phyloP scores from a whole-genome alignment of 2,797 vertebrate genomes.

The Pempheris klunzingeri region DNA sequence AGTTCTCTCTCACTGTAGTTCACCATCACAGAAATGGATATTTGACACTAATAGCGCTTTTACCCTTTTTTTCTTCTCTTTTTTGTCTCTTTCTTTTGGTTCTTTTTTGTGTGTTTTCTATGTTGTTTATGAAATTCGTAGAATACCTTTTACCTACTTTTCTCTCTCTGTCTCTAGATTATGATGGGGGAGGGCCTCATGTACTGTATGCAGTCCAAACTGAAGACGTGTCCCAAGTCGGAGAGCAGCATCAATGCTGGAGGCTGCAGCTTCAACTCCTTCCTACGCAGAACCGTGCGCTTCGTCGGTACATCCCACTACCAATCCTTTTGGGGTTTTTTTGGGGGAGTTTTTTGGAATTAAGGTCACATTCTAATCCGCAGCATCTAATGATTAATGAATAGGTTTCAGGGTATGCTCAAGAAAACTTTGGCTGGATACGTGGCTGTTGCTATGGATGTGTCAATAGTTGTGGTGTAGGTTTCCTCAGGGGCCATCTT shows the following conservation, averaged over 20 bases:
- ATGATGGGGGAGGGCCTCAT: constrained; percentile 95
- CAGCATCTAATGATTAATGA: not conserved
- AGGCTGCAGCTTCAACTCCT: constrained; percentile 97
- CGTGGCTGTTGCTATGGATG: not conserved
- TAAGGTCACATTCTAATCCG: constrained; percentile 11
- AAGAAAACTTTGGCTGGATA: not conserved
- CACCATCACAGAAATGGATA: constrained; percentile 36
- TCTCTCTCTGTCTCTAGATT: constrained; percentile 82
- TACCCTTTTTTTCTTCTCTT: not conserved
- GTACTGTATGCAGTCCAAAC: constrained; percentile 93
- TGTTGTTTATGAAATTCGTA: not conserved
- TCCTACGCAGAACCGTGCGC: constrained; percentile 93
- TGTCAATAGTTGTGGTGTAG: not conserved
- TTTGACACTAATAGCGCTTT: constrained; percentile 39
- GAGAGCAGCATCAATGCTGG: constrained; percentile 95
- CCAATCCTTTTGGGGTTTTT: not conserved
- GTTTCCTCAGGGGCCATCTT: not conserved
- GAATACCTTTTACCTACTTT: too few relatives aligned
- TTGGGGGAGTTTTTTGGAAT: constrained; percentile 5
- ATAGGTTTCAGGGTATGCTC: not conserved
- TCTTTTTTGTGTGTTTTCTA: not conserved
- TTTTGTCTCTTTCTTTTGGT: not conserved
- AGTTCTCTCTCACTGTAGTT: constrained; percentile 32
- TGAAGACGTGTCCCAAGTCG: constrained; percentile 87
- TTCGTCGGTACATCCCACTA: constrained; percentile 91